Percentiles rank a stretch among this genome's conserved stretches.
Evolutionary conservation across 2,113 vertebrate species (phyloP).

Genomic region (Muscicapa adusta): DNA sequence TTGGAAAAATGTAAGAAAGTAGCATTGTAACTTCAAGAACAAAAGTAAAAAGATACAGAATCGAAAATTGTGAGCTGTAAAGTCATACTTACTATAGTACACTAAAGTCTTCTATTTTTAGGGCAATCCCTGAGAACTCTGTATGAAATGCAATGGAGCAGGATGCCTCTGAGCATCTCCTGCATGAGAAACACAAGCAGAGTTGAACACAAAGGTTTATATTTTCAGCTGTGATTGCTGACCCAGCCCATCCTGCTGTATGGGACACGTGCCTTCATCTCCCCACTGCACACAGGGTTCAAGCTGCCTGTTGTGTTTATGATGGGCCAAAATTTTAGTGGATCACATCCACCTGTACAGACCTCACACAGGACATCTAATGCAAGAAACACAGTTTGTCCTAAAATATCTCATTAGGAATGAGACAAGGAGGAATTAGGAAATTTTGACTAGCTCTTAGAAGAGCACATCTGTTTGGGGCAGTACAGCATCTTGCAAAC

Average conservation of each 20-base stretch:
- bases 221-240: background rate
- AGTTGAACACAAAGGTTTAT: background rate
- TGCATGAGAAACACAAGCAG: background rate
- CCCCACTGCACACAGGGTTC: background rate
- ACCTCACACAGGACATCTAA: background rate
- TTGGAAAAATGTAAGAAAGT: background rate
- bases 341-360: background rate
- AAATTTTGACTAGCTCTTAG: background rate
- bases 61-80: background rate
- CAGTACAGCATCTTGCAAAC: background rate
- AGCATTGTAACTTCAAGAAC: background rate
- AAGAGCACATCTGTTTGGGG: background rate
- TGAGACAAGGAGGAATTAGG: background rate
- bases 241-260: background rate
- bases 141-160: background rate
- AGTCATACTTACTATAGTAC: background rate
- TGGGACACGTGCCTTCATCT: rapidly evolving
- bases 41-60: background rate
- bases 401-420: background rate
- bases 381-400: background rate
- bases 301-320: background rate
- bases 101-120: background rate
- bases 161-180: background rate
- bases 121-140: background rate
- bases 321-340: background rate